These are phyloP conservation scores for Flexamia atlantica DNA, from an alignment of 2,888 invertebrate genomes.

Conservation along the genomic window DNA sequence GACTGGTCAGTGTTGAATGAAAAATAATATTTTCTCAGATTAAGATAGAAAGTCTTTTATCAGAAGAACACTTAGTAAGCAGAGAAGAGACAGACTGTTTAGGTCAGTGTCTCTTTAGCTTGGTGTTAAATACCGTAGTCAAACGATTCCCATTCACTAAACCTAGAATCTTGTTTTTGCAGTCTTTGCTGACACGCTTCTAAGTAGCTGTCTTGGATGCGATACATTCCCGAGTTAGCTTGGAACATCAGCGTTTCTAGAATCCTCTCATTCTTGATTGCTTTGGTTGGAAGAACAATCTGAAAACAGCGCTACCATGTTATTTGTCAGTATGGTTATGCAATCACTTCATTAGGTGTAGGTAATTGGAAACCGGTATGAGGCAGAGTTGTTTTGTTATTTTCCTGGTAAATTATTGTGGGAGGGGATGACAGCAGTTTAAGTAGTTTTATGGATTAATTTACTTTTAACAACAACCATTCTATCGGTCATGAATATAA, in stretches of 20 bases:
- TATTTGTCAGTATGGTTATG: too few species aligned
- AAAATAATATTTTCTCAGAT: slow-evolving; percentile 41
- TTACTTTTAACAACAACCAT: too few species aligned
- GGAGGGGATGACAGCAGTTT: too few species aligned
- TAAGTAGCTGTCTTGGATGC: slow-evolving; percentile 92
- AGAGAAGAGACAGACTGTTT: slow-evolving; percentile 60
- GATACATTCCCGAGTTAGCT: slow-evolving; percentile 95
- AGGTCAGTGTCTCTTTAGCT: slow-evolving; percentile 64
- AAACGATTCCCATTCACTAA: slow-evolving; percentile 89
- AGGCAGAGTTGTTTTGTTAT: too few species aligned
- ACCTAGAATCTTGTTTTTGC: slow-evolving; percentile 92
- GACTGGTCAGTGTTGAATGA: background rate
- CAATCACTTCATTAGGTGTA: too few species aligned
- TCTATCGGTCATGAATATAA: too few species aligned
- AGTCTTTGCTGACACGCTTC: slow-evolving; percentile 92
- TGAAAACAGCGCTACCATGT: background rate
- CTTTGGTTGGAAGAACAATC: slow-evolving; percentile 86
- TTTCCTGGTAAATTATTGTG: too few species aligned
- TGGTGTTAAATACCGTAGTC: slow-evolving; percentile 82
- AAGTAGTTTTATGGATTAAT: too few species aligned
- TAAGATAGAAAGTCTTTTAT: slow-evolving; percentile 43
- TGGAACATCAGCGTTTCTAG: slow-evolving; percentile 95
- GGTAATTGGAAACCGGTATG: too few species aligned
- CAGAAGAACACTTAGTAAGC: slow-evolving; percentile 61
- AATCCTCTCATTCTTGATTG: slow-evolving; percentile 94